Evolutionary conservation across 2,113 vertebrate genomes (phyloP).

Genomic region (Dipodomys stephensi): DNA sequence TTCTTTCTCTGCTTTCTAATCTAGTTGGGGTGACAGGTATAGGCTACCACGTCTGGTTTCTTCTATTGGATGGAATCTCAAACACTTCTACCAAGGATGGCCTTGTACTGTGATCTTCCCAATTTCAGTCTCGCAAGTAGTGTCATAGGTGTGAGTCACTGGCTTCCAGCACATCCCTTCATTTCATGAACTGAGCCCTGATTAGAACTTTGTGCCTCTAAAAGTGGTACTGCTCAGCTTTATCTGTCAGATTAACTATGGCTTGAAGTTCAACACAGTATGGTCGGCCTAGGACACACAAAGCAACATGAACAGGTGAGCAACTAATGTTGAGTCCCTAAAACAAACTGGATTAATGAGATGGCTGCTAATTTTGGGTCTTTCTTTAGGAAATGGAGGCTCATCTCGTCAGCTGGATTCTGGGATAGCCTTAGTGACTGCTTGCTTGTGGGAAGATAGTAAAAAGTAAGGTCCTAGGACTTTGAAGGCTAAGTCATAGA

Average conservation of each 20-base stretch:
- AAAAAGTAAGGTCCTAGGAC: background rate
- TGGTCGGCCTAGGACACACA: background rate
- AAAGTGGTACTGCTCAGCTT: background rate
- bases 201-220: background rate
- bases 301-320: background rate
- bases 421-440: background rate
- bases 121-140: too few species aligned
- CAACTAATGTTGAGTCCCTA: too few species aligned
- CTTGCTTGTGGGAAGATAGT: background rate
- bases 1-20: too few species aligned
- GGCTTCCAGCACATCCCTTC: background rate
- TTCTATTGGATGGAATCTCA: too few species aligned
- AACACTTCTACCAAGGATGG: too few species aligned
- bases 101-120: too few species aligned
- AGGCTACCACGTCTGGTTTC: too few species aligned
- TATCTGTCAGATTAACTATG: background rate
- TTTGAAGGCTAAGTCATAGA: background rate
- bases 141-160: too few species aligned
- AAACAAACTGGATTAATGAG: background rate
- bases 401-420: background rate
- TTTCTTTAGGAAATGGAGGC: background rate
- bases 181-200: background rate
- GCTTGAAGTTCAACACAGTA: background rate
- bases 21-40: too few species aligned
- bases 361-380: background rate